phyloP scores from a whole-genome alignment of 2,888 invertebrate genomes.

The Pediacus dermestoides region DNA sequence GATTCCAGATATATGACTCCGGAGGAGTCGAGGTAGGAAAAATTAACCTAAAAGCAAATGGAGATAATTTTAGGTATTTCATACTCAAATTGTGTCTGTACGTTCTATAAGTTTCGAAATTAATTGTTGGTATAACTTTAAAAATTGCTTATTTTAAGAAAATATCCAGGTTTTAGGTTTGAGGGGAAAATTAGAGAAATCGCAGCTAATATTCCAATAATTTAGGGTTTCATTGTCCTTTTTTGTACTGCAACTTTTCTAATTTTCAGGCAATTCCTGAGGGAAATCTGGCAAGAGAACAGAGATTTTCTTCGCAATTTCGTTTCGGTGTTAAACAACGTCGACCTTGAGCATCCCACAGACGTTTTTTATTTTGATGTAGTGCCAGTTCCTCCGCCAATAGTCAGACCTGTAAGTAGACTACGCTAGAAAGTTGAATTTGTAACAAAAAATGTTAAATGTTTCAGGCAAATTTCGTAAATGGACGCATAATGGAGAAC shows the following conservation, averaged over 20 bases:
- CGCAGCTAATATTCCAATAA: too few relatives aligned
- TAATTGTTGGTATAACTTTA: neutral
- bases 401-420: constrained; percentile 69
- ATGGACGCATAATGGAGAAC: constrained; percentile 71
- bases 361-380: constrained; percentile 85
- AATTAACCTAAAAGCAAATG: too few relatives aligned
- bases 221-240: too few relatives aligned
- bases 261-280: constrained; percentile 36
- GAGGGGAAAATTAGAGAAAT: too few relatives aligned
- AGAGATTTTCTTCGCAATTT: constrained; percentile 64
- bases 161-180: too few relatives aligned
- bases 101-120: constrained; percentile 3
- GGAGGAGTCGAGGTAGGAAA: constrained; percentile 39
- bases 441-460: constrained; percentile 5
- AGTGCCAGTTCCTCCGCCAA: constrained; percentile 82
- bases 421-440: constrained; percentile 6
- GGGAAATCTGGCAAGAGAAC: constrained; percentile 70
- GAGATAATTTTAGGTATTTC: too few relatives aligned
- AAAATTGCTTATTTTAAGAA: neutral
- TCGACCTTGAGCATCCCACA: constrained; percentile 59
- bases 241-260: too few relatives aligned
- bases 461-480: constrained; percentile 52
- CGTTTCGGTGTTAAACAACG: constrained; percentile 63
- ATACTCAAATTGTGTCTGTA: neutral
- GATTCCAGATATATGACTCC: constrained; percentile 43